Percentiles rank a stretch among this genome's conserved stretches.
phyloP scores from a whole-genome alignment of 2,888 invertebrate species.

The Eupithecia subumbrata region DNA sequence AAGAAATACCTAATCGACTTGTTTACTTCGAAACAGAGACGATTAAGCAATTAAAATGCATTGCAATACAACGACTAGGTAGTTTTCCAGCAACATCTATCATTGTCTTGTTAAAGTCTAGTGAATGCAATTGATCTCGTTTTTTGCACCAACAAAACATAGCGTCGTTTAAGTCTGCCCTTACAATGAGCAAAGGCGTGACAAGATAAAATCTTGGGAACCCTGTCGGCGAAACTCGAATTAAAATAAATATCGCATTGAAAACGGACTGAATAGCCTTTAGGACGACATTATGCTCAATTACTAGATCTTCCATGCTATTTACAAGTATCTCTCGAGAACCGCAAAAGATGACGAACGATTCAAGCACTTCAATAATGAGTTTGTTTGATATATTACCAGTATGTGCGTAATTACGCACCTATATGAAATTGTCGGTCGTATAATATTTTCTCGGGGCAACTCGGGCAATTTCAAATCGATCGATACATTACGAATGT shows the following conservation, averaged over 20 bases:
- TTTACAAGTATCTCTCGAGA: conserved; percentile 63
- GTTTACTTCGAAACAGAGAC: conserved; percentile 18
- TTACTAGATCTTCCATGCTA: conserved; percentile 66
- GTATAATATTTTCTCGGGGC: conserved; percentile 68
- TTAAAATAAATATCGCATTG: conserved; percentile 78
- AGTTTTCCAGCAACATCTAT: conserved; percentile 44
- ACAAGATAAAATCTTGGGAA: conserved; percentile 78
- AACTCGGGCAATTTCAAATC: conserved; percentile 61
- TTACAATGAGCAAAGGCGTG: conserved; percentile 76
- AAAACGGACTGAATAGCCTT: conserved; percentile 76
- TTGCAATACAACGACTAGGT: conserved; percentile 27
- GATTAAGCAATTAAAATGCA: conserved; percentile 35
- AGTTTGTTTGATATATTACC: conserved; percentile 68
- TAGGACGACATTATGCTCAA: conserved; percentile 76
- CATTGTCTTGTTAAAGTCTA: conserved; percentile 67
- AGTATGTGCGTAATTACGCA: conserved; percentile 66
- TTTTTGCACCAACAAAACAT: conserved; percentile 66
- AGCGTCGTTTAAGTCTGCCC: conserved; percentile 64
- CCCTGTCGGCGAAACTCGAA: conserved; percentile 69
- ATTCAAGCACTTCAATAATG: conserved; percentile 60
- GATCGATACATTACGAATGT: conserved; percentile 58
- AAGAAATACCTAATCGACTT: conserved; percentile 1
- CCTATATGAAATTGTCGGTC: conserved; percentile 64
- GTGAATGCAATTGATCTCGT: conserved; percentile 62
- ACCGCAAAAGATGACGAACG: conserved; percentile 58